phyloP scores from a whole-genome alignment of 2,888 invertebrate genomes.

The Trypoxylon attenuatum region DNA sequence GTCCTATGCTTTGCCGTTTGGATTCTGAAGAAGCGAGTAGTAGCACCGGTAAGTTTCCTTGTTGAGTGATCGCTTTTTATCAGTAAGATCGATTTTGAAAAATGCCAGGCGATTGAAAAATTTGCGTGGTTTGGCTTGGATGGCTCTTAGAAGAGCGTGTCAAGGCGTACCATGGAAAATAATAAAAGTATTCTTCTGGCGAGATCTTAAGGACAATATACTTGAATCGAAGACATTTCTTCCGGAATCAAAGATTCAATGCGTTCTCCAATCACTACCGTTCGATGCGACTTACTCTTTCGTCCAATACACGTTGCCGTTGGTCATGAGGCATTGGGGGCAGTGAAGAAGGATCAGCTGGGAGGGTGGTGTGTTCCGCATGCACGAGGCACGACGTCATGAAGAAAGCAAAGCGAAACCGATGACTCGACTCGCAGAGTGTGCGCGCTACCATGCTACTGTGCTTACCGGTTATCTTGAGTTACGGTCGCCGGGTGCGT shows the following conservation, averaged over 20 bases:
- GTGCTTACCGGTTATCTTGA: conserved; percentile 37
- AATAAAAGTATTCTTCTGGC: no score
- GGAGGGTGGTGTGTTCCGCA: neutral
- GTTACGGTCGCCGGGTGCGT: conserved; percentile 44
- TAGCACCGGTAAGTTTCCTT: conserved; percentile 61
- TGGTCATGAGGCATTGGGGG: conserved; percentile 4
- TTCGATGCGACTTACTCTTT: neutral
- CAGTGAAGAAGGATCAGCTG: conserved; percentile 19
- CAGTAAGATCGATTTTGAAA: no score
- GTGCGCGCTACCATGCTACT: conserved; percentile 35
- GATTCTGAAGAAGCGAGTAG: conserved; percentile 56
- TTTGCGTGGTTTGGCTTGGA: no score
- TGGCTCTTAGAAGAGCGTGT: no score
- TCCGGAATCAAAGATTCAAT: no score
- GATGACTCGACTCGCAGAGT: conserved; percentile 29
- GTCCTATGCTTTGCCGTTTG: conserved; percentile 53
- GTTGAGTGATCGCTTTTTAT: no score
- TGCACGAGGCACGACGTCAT: conserved; percentile 3
- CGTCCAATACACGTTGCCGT: neutral
- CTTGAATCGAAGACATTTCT: no score
- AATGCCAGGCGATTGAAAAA: no score
- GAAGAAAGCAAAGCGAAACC: conserved; percentile 23
- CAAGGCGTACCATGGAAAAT: no score
- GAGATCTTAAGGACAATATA: no score
- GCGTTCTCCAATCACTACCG: neutral